Evolutionary conservation across 2,888 invertebrate species (phyloP), one percentile per base, ranked within the genome.

Genomic region (Schizotus pectinicornis): DNA sequence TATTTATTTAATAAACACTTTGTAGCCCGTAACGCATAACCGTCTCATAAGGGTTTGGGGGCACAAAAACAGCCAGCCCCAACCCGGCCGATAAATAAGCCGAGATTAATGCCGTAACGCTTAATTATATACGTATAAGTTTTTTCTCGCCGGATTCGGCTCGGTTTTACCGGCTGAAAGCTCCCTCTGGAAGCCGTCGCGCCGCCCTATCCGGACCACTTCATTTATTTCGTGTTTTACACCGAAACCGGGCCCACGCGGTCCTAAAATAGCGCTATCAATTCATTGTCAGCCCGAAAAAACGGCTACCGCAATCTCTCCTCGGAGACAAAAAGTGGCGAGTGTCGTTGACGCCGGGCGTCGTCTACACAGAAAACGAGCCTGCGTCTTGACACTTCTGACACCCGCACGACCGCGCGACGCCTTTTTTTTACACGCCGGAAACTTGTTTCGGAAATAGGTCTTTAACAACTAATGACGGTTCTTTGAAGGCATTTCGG

Each of bases 381-480:
- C 36, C 41, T 35, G 43, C 45, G 45, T 49, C 46, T 60, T 61
- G 64, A 63, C 64, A 59, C 49, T 63, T 62, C 39, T 57, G 59
- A 62, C 64, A 60, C 57, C 54, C 55, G 50, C 45, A 52, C 59
- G 55, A 54, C 60, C 56, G 51, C 56, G 51, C 49, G 42, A 36
- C 32, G 50, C 45, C n/a, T n/a, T 56, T 60, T 53, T 50, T 53
- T 46, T 50, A 49, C 55, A 39, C 69, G 67, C 74, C 74, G 76
- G 76, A 76, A 74, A 72, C 73, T 70, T 74, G 76, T 75, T 74
- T 76, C 74, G 76, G 76, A 76, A 76, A 76, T 76, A 72, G 74
- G 73, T 74, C 70, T 75, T 76, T 76, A 76, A 73, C 73, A 73
- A 66, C 70, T 75, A 74, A 74, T 70, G 73, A 73, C 68, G 67